Evolutionary conservation across 2,113 vertebrate species (phyloP), one percentile per base, ranked within the genome.

Genomic region (Tachuris rubrigastra): DNA sequence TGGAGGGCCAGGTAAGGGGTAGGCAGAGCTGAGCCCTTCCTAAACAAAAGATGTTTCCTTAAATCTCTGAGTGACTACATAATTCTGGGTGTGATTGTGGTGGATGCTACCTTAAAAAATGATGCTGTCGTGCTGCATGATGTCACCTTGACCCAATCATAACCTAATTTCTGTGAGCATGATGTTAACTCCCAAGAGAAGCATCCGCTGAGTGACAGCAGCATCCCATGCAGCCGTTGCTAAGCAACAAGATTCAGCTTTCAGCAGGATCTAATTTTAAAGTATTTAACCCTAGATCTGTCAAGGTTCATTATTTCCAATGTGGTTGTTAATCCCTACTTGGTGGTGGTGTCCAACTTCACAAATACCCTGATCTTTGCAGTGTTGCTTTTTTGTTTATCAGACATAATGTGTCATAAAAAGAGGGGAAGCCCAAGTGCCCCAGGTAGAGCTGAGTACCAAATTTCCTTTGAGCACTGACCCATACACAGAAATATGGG

Each of bases 121-220:
- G 17, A 33, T 77, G 89, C 39, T 5, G 73, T 80, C 8, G 5
- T 85, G 69, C 84, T 79, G 94, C 80, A 94, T 98, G 96, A 98
- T 97, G 97, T 98, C 98, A 98, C 96, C 94, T 96, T 95, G 93
- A 96, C 92, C 98, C 98, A 98, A 98, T 98, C 97, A 97, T 92
- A 97, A 96, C 93, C 96, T 95, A 79, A 66, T 95, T 95, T 95
- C 72, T 72, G 76, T 85, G 89, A 96, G 93, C 66, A 74, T 79
- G 92, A 96, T 65, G 80, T 82, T 91, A 90, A 27, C 76, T 97
- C 97, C 96, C 96, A 68, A 68, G 97, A 97, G 97, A 74, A 96
- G 93, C 93, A 96, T 86, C 95, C 80, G 41, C 94, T 97, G 96
- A 98, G 91, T 97, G 98, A 96, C 98, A 97, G 97, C 97, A 97